Base-by-base conservation (phyloP, 2,888 invertebrate species). In the Ypsolopha sequella region DNA sequence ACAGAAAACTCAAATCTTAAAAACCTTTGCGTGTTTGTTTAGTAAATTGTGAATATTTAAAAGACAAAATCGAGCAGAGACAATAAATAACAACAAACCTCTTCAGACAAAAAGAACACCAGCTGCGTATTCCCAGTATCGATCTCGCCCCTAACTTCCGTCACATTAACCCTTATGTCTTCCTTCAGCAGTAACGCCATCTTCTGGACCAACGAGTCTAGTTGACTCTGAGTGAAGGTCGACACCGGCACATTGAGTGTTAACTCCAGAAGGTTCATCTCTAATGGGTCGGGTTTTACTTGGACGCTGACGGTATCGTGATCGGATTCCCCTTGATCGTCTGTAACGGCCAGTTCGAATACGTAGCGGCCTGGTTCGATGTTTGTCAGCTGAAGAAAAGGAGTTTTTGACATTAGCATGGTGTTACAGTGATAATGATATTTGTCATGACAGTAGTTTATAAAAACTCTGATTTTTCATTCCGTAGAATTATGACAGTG, bases 271-370 rank as follows among this genome's bases (percentile, higher is more conserved):
- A 96, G 87, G 73, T 94, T 91, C 65, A 91, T 88, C 50, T 93
- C 80, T 60, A 92, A 86, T 0, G 92, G 92, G 80, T 96, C 95
- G 58, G 89, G 77, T 68, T 95, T 94, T 0, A 98, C 94, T 48
- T 52, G 61, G 2, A 98, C 89, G 51, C 93, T 94, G 24, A 95
- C 95, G 0, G 93, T 92, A 71, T 97, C 96, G 11, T 92, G 91
- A 59, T 91, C 91, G 0, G 91, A 91, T 51, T 95, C 87, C 0
- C 97, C 97, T 72, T 97, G 96, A 59, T 94, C 95, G 73, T 98
- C 98, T 41, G 89, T 92, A 1, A 98, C 97, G n/a, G 93, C 93
- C 53, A 98, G 80, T 64, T 92, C 93, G 68, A 97, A 97, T 2
- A 95, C 91, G 70, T 97, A 98, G 57, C 93, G 90, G 0, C 97